Percentiles rank a stretch among this genome's conserved stretches.
Conservation (phyloP, 2,113 vertebrate species). For the Terrapene triunguis region DNA sequence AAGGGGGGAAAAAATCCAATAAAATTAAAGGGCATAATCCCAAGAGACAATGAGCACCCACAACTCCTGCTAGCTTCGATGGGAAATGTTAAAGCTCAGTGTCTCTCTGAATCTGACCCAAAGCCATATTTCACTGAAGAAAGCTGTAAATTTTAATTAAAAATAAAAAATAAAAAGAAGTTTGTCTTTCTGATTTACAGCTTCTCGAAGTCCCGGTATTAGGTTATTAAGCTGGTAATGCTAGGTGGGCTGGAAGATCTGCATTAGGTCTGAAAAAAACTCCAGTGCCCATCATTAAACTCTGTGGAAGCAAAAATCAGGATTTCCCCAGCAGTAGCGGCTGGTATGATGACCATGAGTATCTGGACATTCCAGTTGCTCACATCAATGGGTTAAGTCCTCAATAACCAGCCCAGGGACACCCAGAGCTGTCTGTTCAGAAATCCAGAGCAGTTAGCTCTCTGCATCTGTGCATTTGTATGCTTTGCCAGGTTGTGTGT, state of each 20-base stretch:
- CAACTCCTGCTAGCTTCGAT: background rate
- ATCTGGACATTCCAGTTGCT: background rate
- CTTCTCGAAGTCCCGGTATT: background rate
- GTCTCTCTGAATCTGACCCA: background rate
- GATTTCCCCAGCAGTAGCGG: background rate
- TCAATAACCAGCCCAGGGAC: fast-evolving
- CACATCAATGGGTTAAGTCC: background rate
- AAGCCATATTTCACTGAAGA: background rate
- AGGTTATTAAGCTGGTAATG: background rate
- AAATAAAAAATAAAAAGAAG: fast-evolving
- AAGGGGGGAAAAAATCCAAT: background rate
- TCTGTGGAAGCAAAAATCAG: fast-evolving
- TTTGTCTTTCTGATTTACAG: background rate
- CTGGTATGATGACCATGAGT: fast-evolving
- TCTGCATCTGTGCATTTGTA: background rate
- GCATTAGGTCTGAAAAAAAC: background rate
- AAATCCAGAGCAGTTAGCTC: background rate
- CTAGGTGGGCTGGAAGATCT: background rate
- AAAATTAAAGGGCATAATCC: background rate
- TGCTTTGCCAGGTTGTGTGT: background rate
- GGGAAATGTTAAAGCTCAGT: background rate
- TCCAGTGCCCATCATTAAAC: background rate
- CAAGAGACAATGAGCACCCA: background rate
- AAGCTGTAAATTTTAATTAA: background rate
- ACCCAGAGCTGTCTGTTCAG: background rate